Evolutionary conservation across 2,113 vertebrate genomes (phyloP).

Genomic region (Carettochelys insculpta): DNA sequence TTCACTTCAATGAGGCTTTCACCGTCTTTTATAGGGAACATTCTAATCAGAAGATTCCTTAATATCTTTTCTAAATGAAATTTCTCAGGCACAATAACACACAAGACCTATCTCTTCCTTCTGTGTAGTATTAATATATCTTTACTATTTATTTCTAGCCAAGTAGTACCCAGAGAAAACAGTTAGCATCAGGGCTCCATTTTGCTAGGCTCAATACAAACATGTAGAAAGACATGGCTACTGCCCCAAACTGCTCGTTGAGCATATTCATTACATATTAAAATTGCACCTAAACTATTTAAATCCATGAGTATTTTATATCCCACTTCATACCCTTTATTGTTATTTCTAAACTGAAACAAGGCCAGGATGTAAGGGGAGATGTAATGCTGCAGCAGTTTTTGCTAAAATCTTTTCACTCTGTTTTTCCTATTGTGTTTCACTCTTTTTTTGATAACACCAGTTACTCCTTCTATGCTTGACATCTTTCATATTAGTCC

Average conservation of each 20-base stretch:
- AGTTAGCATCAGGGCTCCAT: not conserved
- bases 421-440: not conserved
- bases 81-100: not conserved
- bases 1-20: not conserved
- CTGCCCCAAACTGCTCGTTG: not conserved
- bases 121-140: not conserved
- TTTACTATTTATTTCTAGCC: not conserved
- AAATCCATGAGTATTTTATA: accelerated
- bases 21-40: not conserved
- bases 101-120: not conserved
- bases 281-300: not conserved
- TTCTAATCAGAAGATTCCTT: not conserved
- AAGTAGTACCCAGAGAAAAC: not conserved
- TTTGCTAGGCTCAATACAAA: not conserved
- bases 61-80: not conserved
- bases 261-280: not conserved
- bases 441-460: not conserved
- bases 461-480: not conserved
- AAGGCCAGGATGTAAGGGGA: not conserved
- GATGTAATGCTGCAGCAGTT: not conserved
- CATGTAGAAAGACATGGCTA: not conserved
- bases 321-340: not conserved
- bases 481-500: slow-evolving; percentile 4
- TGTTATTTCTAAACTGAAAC: not conserved
- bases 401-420: not conserved